These are phyloP conservation scores for Halocynthia roretzi DNA, from an alignment of 23 tunicate genomes.

Conservation along the genomic window DNA sequence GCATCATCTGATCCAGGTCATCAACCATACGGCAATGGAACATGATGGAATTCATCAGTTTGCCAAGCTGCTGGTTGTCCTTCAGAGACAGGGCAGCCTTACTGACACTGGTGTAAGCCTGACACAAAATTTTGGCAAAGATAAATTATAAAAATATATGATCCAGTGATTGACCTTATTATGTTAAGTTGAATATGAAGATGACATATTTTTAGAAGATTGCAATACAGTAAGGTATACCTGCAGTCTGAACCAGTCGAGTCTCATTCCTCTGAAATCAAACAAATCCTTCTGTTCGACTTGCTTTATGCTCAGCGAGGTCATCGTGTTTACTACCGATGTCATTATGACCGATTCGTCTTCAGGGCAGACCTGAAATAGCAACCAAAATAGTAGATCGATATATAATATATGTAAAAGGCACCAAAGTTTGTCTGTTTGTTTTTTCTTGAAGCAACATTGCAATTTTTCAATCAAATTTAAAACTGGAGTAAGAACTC, in stretches of 20 bases:
- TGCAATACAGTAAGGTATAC: conserved; percentile 19
- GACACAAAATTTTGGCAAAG: conserved; percentile 2
- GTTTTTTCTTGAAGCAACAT: no score
- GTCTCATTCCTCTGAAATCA: conserved; percentile 89
- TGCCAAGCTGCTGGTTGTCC: conserved; percentile 62
- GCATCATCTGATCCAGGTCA: conserved; percentile 75
- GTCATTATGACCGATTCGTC: conserved; percentile 96
- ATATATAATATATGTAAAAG: neutral
- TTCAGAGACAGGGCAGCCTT: conserved; percentile 74
- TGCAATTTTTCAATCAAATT: no score
- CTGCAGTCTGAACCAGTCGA: conserved; percentile 97
- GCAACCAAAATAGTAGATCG: neutral
- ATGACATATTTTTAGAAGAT: neutral
- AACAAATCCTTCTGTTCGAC: conserved; percentile 88
- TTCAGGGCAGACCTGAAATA: conserved; percentile 90
- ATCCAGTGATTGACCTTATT: no score
- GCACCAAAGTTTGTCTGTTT: neutral
- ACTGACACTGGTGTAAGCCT: conserved; percentile 90
- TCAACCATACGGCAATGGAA: conserved; percentile 84
- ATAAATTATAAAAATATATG: no score
- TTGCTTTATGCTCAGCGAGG: conserved; percentile 86
- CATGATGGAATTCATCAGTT: conserved; percentile 67
- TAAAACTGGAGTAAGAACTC: no score
- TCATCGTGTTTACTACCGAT: conserved; percentile 90
- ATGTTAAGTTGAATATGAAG: no score